Evolutionary conservation across 35 echinoderm and acorn worm species (phyloP).

Genomic region (Apostichopus japonicus): DNA sequence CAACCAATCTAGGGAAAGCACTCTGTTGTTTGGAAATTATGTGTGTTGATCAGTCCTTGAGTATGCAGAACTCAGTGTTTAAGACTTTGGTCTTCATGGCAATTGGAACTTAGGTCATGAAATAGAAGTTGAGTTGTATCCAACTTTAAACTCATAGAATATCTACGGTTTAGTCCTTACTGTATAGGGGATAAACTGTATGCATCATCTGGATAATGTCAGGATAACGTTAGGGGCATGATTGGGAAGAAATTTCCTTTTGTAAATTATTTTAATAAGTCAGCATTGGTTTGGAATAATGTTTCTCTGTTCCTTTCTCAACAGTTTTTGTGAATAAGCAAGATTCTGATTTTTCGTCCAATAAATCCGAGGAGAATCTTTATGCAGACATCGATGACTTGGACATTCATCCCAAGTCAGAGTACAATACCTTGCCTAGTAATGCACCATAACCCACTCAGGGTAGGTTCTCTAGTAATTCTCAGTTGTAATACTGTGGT

Average conservation of each 20-base stretch:
- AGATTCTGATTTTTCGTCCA: not conserved
- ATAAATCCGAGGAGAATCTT: slow-evolving; percentile 14
- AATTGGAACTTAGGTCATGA: too few relatives aligned
- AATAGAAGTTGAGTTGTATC: too few relatives aligned
- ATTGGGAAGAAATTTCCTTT: too few relatives aligned
- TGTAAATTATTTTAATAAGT: too few relatives aligned
- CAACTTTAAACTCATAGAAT: not conserved
- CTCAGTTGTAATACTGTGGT: too few relatives aligned
- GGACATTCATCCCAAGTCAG: slow-evolving; percentile 31
- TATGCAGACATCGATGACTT: slow-evolving; percentile 45
- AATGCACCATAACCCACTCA: not conserved
- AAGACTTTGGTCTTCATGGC: too few relatives aligned
- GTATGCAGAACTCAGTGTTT: too few relatives aligned
- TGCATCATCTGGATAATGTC: too few relatives aligned
- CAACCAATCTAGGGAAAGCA: not conserved
- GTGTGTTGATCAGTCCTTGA: not conserved
- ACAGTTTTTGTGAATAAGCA: slow-evolving; percentile 39
- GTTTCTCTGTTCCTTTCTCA: not conserved
- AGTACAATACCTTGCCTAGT: slow-evolving; percentile 35
- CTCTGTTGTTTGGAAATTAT: not conserved
- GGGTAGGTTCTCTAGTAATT: not conserved
- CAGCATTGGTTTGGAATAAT: too few relatives aligned
- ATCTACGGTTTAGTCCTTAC: not conserved
- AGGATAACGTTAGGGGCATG: too few relatives aligned
- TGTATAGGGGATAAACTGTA: not conserved